Conservation (phyloP, 53 echinoderm and acorn worm species). For the Glandiceps talaboti region DNA sequence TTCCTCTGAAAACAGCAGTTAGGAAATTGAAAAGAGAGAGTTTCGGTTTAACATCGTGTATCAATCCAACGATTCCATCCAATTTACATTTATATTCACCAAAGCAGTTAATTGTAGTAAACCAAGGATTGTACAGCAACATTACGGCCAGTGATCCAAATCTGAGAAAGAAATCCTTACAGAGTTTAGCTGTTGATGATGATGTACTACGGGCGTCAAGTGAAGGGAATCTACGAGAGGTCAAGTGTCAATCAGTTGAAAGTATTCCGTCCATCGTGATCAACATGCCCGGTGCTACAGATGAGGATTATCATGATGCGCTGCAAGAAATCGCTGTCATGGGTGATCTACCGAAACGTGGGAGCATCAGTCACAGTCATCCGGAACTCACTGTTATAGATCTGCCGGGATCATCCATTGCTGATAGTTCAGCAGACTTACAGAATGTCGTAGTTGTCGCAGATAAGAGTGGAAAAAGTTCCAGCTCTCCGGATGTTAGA, state of each 20-base stretch:
- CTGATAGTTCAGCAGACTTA: neutral
- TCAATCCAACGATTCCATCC: conserved; percentile 75
- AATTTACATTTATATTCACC: conserved; percentile 83
- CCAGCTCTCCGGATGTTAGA: neutral
- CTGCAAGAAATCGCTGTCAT: conserved; percentile 44
- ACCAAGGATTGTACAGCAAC: conserved; percentile 89
- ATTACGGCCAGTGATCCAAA: conserved; percentile 68
- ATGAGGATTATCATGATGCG: conserved; percentile 19
- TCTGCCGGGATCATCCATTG: conserved; percentile 2
- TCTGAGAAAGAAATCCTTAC: conserved; percentile 33
- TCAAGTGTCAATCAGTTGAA: conserved; percentile 64
- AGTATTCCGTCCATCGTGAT: conserved; percentile 51
- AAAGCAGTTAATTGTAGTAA: conserved; percentile 62
- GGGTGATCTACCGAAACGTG: conserved; percentile 7
- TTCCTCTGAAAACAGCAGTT: conserved; percentile 71
- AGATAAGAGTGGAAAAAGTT: neutral
- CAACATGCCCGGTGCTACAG: conserved; percentile 25
- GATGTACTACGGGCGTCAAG: conserved; percentile 40
- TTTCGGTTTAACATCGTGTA: conserved; percentile 53
- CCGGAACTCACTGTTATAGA: conserved; percentile 31
- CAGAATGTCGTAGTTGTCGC: neutral
- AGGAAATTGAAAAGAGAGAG: conserved; percentile 65
- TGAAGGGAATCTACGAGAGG: conserved; percentile 64
- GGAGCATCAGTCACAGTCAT: conserved; percentile 25
- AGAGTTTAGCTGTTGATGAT: conserved; percentile 26